These are phyloP conservation scores for Camponotus fellah DNA, from an alignment of 2,888 invertebrate species.

Conservation along the genomic window DNA sequence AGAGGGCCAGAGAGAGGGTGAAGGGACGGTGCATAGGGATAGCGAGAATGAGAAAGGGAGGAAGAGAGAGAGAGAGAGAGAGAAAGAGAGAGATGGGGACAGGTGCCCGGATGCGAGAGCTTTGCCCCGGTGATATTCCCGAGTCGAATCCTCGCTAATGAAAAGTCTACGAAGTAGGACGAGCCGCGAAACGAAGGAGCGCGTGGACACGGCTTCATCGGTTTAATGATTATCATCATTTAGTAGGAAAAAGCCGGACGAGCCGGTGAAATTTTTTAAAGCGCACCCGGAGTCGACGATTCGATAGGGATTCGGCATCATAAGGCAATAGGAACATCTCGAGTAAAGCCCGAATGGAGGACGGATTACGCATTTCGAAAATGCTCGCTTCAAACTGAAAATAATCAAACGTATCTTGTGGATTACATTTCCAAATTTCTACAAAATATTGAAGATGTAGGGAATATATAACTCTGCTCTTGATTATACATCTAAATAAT, in stretches of 20 bases:
- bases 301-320: slow-evolving; percentile 19
- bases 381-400: neutral
- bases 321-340: slow-evolving; percentile 10
- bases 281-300: neutral
- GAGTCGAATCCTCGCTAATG: slow-evolving; percentile 61
- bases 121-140: slow-evolving; percentile 46
- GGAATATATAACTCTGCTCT: neutral
- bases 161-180: slow-evolving; percentile 53
- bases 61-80: neutral
- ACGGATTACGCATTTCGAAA: slow-evolving; percentile 12
- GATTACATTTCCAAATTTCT: neutral
- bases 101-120: slow-evolving; percentile 38
- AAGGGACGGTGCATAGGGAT: slow-evolving; percentile 33
- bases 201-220: slow-evolving; percentile 18
- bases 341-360: neutral
- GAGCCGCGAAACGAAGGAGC: slow-evolving; percentile 36
- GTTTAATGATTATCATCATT: slow-evolving; percentile 50
- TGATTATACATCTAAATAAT: neutral
- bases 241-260: slow-evolving; percentile 33
- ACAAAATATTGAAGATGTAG: neutral
- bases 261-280: slow-evolving; percentile 41
- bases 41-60: slow-evolving; percentile 16
- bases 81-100: neutral
- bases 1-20: slow-evolving; percentile 24
- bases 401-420: neutral